Percentiles rank a stretch among this genome's conserved stretches.
Conservation (phyloP, 2,888 invertebrate genomes). For the Stegophylla sp. region DNA sequence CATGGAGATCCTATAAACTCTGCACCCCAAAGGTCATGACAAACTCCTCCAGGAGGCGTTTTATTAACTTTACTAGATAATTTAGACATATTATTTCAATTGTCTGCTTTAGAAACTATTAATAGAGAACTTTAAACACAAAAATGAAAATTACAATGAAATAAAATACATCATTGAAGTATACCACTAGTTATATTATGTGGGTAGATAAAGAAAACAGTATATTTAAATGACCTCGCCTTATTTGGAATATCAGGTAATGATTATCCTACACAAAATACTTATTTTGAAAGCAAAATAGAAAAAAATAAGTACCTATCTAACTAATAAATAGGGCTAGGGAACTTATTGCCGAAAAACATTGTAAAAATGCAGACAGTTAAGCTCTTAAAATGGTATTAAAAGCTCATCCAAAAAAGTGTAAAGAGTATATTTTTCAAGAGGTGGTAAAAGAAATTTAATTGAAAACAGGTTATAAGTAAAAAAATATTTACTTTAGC, state of each 20-base stretch:
- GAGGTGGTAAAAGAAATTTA: neutral
- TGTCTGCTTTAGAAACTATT: neutral
- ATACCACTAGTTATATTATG: constrained; percentile 4
- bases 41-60: constrained; percentile 64
- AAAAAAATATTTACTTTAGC: too few relatives aligned
- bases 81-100: constrained; percentile 40
- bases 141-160: neutral
- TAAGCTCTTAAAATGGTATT: too few relatives aligned
- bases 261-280: constrained; percentile 45
- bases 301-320: neutral
- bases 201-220: constrained; percentile 45
- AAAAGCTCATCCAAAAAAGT: too few relatives aligned
- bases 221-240: constrained; percentile 58
- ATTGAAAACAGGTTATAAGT: too few relatives aligned
- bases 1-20: constrained; percentile 64
- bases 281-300: constrained; percentile 9
- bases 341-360: too few relatives aligned
- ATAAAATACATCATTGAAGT: constrained; percentile 11
- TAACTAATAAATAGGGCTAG: too few relatives aligned
- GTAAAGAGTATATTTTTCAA: neutral
- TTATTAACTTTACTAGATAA: constrained; percentile 48
- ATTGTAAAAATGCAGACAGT: too few relatives aligned
- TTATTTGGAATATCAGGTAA: constrained; percentile 50
- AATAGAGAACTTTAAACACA: neutral
- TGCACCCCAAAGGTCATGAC: constrained; percentile 64